These are phyloP conservation scores for Grallaria varia DNA, from an alignment of 2,113 vertebrate species.

Conservation along the genomic window DNA sequence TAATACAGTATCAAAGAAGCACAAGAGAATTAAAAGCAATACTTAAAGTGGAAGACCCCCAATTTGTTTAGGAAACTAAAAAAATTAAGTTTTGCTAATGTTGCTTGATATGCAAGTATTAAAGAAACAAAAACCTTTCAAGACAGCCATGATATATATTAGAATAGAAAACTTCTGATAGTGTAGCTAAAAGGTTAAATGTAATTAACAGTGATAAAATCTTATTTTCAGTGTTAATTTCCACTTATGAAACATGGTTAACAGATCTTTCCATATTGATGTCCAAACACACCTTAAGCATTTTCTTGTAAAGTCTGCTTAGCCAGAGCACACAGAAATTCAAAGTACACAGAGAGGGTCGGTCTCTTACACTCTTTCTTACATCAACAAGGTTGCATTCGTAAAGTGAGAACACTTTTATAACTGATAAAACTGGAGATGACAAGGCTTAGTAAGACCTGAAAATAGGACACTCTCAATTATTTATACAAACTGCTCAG, in stretches of 20 bases:
- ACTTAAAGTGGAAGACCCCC: background rate
- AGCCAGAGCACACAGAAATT: background rate
- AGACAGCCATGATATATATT: background rate
- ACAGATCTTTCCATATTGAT: background rate
- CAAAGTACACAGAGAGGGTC: background rate
- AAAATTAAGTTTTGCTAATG: background rate
- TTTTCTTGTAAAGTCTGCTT: background rate
- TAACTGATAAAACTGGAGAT: background rate
- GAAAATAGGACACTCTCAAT: background rate
- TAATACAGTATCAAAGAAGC: background rate
- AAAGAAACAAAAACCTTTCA: background rate
- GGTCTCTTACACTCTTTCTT: background rate
- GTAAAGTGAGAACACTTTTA: background rate
- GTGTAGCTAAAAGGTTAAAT: background rate
- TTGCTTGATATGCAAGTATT: background rate
- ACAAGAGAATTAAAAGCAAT: constrained; percentile 40
- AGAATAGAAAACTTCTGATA: background rate
- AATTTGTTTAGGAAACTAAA: background rate
- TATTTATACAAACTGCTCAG: background rate
- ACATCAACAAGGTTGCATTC: background rate
- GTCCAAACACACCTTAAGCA: background rate
- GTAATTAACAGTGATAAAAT: background rate
- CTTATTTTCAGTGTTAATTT: background rate
- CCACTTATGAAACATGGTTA: background rate
- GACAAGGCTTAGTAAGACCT: background rate